Evolutionary conservation across 2,113 vertebrate genomes (phyloP), one percentile per base, ranked within the genome.

Genomic region (Phylloscopus trochilus): DNA sequence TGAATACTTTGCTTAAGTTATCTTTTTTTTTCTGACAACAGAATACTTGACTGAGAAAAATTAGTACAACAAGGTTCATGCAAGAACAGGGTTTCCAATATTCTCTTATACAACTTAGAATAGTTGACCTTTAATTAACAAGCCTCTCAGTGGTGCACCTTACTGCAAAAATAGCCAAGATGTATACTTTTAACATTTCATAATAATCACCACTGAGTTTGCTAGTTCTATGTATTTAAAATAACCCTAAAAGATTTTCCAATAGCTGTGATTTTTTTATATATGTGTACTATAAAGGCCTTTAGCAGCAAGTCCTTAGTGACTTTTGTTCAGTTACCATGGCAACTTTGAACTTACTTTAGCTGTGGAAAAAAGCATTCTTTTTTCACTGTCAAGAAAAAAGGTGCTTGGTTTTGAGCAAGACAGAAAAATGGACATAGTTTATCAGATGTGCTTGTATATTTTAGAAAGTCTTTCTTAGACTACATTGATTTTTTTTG

Each of bases 311-410:
- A 94, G 84, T 96, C 83, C 87, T 92, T 70, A 67, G 49, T 92
- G 81, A 94, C 78, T 95, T 96, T 74, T 37, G n/a, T 93, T 86
- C 28, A 15, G 94, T 97, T 97, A 83, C 94, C 75, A 90, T 96
- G 89, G 90, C 75, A 97, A 97, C 92, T 56, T 94, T 77, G 62
- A 91, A 97, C 90, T 78, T 87, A 43, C 59, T 78, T 91, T 46
- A 94, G 51, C 86, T 94, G 24, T 52, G 56, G 87, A 68, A 68
- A 96, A 97, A 81, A 80, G 6, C 30, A 49, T 69, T 82, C 22
- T 90, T 87, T 68, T 82, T 83, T 67, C 74, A 21, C n/a, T 72
- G 41, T 37, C 26, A 58, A 49, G 41, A 41, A 69, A 46, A 52
- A 47, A 21, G 7, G 9, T 79, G 13, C 53, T 23, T 83, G 5